Conservation (phyloP, 2,888 invertebrate species). For the Cordilura impudica region DNA sequence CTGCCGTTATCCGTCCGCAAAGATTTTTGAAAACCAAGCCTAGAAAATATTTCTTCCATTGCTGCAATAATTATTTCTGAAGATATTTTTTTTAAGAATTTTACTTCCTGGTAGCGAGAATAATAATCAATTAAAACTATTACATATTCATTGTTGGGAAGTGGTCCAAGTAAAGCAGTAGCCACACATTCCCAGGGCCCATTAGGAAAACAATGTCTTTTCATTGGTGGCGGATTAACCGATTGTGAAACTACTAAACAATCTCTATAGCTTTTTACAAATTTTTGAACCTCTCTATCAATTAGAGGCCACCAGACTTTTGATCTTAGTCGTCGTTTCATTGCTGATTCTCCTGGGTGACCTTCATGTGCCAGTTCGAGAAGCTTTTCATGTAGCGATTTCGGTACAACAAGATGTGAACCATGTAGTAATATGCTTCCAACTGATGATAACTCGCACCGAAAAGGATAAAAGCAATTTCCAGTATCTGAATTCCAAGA, state of each 20-base stretch:
- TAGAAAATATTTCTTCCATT: slow-evolving; percentile 42
- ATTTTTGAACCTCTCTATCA: slow-evolving; percentile 29
- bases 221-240: slow-evolving; percentile 26
- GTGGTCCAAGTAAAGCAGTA: slow-evolving; percentile 40
- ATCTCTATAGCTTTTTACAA: slow-evolving; percentile 39
- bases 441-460: no score
- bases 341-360: slow-evolving; percentile 44
- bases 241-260: slow-evolving; percentile 52
- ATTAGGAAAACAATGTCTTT: slow-evolving; percentile 44
- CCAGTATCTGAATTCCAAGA: no score
- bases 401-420: no score
- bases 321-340: slow-evolving; percentile 38
- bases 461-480: no score
- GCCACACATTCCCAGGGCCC: slow-evolving; percentile 52
- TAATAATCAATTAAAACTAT: slow-evolving; percentile 52
- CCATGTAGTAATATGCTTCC: no score
- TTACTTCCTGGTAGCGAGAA: slow-evolving; percentile 44
- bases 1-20: slow-evolving; percentile 44
- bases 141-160: slow-evolving; percentile 47
- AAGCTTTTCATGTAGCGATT: no score
- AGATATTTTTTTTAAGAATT: slow-evolving; percentile 35
- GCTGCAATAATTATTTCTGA: slow-evolving; percentile 35
- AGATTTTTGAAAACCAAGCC: slow-evolving; percentile 35
- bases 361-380: no score
- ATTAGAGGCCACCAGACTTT: no score